These are phyloP conservation scores for Malacoraja senta DNA, from an alignment of 2,797 vertebrate species.

Conservation along the genomic window DNA sequence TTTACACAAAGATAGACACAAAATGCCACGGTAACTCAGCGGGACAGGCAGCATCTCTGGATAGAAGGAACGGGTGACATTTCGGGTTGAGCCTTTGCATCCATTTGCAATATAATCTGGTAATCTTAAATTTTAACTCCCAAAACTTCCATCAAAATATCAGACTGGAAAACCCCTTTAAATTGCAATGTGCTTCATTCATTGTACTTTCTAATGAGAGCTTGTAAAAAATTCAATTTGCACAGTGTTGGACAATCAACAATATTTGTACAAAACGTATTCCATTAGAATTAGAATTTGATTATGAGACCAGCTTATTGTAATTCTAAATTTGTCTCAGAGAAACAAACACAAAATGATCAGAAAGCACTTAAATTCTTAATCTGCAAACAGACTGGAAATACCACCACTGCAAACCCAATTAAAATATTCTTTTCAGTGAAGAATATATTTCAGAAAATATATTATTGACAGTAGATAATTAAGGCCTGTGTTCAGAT, in stretches of 20 bases:
- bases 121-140: neutral
- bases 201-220: neutral
- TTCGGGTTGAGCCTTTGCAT: neutral
- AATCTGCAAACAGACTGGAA: constrained; percentile 6
- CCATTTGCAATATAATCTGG: neutral
- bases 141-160: neutral
- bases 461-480: neutral
- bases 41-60: too few species aligned
- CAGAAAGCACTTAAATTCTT: neutral
- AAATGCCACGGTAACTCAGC: too few species aligned
- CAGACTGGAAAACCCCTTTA: neutral
- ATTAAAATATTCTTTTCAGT: constrained; percentile 16
- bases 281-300: neutral
- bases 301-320: neutral
- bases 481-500: constrained; percentile 20
- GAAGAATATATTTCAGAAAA: too few species aligned
- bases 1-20: too few species aligned
- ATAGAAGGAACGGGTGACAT: too few species aligned
- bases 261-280: constrained; percentile 15
- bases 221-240: neutral
- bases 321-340: neutral
- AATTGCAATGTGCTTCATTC: neutral
- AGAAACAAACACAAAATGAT: neutral
- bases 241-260: neutral
- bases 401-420: neutral